Base-by-base conservation (phyloP, 2,113 vertebrate genomes). In the Corapipo altera region DNA sequence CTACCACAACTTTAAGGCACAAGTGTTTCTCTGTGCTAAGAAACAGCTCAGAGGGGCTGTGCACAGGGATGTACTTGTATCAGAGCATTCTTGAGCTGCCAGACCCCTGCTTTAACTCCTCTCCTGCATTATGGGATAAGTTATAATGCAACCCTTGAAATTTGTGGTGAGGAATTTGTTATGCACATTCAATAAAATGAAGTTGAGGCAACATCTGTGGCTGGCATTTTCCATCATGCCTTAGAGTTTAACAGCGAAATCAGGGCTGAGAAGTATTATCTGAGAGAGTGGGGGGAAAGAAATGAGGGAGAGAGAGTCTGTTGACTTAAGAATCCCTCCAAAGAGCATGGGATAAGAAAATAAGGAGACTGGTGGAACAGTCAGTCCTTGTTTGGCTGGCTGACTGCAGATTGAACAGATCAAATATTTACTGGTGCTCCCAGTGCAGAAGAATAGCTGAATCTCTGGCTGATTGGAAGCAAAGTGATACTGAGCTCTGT, bases 401-500 rank as follows among this genome's bases (percentile, higher is more conserved):
- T 93, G 96, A 46, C 57, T 87, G 76, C 54, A 75, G 92, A 81
- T n/a, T 92, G 88, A 85, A 58, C 89, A 94, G 86, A 89, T 87
- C 96, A 97, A 96, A 96, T 96, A 96, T 94, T 97, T 96, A 78
- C 92, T 46, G 54, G 91, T 87, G 73, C 58, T 92, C 86, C 91
- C 89, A 91, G 73, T 33, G 35, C 93, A 85, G 85, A 80, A 73
- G 82, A 85, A 78, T 75, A 91, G 55, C 73, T 79, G 80, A 88
- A 86, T 96, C 73, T 93, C 92, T 93, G 88, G 57, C 51, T 94
- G 92, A 91, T 65, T 94, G 76, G 93, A 91, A 86, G 79, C 76
- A 91, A 93, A 96, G 46, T 4, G 19, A 78, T 91, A 61, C 70
- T 19, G 80, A 93, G 70, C 6, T 1, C 37, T 82, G 61, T 61